Conservation (phyloP, 2,797 vertebrate species). For the Pangasius macronema region DNA sequence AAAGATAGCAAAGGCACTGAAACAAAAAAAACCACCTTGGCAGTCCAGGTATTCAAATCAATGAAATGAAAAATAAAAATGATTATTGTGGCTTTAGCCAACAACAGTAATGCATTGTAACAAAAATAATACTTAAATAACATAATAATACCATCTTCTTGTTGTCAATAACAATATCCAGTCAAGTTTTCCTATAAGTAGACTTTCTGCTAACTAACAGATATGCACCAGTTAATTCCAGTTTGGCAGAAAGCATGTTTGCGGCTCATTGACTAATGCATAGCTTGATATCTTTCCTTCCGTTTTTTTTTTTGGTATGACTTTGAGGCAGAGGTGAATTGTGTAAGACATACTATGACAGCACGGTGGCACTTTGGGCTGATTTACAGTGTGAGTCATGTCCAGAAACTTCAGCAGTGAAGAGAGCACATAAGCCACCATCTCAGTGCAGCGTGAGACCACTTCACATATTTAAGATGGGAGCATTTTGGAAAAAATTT, state of each 20-base stretch:
- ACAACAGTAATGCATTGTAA: conserved; percentile 81
- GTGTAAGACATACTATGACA: neutral
- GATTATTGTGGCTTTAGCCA: conserved; percentile 84
- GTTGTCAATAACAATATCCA: conserved; percentile 92
- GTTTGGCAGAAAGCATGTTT: conserved; percentile 86
- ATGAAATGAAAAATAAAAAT: conserved; percentile 77
- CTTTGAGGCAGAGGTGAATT: conserved; percentile 13
- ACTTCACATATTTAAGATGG: neutral
- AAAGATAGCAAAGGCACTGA: conserved; percentile 84
- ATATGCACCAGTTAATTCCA: conserved; percentile 90
- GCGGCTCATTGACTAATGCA: conserved; percentile 37
- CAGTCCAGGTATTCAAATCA: conserved; percentile 83
- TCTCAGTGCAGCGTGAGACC: conserved; percentile 8
- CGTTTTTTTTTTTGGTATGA: conserved; percentile 17
- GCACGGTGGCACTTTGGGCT: conserved; percentile 3
- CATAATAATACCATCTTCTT: conserved; percentile 82
- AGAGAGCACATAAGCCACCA: neutral
- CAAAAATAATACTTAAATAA: conserved; percentile 95
- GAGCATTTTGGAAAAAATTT: neutral
- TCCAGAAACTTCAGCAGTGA: neutral
- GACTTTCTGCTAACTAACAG: conserved; percentile 87
- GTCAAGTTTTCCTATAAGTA: conserved; percentile 95
- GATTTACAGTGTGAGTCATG: neutral
- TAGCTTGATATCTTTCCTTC: conserved; percentile 16
- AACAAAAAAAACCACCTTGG: conserved; percentile 83